A percentile compares a stretch with the other conserved stretches of the same genome.
These are phyloP conservation scores for Eulemur mongoz DNA, from an alignment of 2,797 vertebrate genomes.

Conservation along the genomic window DNA sequence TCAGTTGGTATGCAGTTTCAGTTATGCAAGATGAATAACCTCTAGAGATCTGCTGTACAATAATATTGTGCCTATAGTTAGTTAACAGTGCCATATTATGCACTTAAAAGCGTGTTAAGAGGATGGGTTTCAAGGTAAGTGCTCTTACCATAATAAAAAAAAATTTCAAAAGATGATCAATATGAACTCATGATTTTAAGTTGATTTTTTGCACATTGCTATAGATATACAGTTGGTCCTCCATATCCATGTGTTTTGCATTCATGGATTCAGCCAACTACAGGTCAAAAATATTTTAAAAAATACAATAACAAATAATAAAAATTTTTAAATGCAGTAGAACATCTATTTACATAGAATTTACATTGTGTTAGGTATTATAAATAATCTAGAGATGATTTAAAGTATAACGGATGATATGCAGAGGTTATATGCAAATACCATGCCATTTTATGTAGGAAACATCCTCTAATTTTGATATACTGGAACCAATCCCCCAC, in stretches of 20 bases:
- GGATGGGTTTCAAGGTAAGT: not conserved
- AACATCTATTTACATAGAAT: not conserved
- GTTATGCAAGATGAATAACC: not conserved
- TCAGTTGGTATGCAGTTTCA: not conserved
- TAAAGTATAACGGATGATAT: not conserved
- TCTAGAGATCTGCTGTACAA: not conserved
- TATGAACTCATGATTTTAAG: not conserved
- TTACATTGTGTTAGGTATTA: not conserved
- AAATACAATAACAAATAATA: not conserved
- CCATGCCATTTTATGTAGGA: not conserved
- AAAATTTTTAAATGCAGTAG: not conserved
- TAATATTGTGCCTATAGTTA: not conserved
- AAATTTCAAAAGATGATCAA: not conserved
- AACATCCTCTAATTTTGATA: not conserved
- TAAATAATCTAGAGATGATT: not conserved
- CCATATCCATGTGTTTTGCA: not conserved
- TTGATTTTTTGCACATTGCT: not conserved
- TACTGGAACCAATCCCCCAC: not conserved
- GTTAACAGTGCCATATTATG: not conserved
- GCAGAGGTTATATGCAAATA: not conserved
- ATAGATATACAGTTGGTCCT: not conserved
- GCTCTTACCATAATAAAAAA: not conserved
- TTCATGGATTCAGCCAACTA: not conserved
- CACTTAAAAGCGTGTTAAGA: not conserved
- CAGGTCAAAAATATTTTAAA: not conserved